phyloP scores from a whole-genome alignment of 2,113 vertebrate genomes.

The Lucifuga dentata region DNA sequence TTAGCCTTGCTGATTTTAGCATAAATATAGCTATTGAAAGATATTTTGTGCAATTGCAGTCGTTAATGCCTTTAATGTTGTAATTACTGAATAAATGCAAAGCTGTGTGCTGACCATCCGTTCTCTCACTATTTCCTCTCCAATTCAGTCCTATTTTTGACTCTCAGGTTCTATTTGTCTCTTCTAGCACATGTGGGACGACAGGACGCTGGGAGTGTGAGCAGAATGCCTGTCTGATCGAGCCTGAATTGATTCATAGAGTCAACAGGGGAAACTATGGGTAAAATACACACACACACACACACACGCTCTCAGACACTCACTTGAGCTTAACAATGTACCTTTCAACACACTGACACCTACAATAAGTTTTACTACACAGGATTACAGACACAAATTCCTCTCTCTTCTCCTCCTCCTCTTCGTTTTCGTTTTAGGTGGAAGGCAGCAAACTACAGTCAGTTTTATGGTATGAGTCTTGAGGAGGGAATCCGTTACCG shows the following conservation, averaged over 20 bases:
- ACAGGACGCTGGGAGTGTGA: conserved; percentile 91
- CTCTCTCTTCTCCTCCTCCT: not conserved
- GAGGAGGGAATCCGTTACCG: conserved; percentile 93
- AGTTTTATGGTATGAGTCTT: conserved; percentile 93
- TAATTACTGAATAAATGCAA: not conserved
- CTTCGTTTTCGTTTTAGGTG: conserved; percentile 81
- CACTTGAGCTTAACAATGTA: too few relatives aligned
- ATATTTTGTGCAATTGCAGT: not conserved
- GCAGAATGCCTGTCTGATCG: conserved; percentile 90
- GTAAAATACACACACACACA: conserved; percentile 73
- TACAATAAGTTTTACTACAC: not conserved
- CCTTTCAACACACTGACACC: not conserved
- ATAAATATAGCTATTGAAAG: not conserved
- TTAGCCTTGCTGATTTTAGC: not conserved
- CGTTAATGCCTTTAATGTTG: not conserved
- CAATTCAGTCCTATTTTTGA: not conserved
- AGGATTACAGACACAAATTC: not conserved
- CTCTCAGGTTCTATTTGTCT: not conserved
- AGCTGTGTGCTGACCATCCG: too few relatives aligned
- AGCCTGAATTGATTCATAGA: conserved; percentile 85
- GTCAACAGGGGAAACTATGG: conserved; percentile 90
- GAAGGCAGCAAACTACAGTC: conserved; percentile 93
- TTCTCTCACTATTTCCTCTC: too few relatives aligned
- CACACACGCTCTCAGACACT: conserved; percentile 2
- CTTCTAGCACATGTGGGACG: conserved; percentile 87